Evolutionary conservation across 2,797 vertebrate species (phyloP).

Genomic region (Petrocephalus sullivani): DNA sequence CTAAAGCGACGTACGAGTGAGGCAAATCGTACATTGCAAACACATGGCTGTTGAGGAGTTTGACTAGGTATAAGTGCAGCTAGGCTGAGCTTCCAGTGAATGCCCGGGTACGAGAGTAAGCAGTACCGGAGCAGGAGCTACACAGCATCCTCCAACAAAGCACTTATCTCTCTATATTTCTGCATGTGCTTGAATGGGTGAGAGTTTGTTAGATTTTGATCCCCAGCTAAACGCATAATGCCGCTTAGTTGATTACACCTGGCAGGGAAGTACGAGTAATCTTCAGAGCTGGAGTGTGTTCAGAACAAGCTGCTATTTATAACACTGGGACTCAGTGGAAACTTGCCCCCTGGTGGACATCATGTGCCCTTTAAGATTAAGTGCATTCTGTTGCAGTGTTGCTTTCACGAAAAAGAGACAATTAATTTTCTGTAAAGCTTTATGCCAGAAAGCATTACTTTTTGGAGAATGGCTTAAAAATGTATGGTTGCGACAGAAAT

Average conservation of each 20-base stretch:
- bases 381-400: not conserved
- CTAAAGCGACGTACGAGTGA: not conserved
- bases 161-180: not conserved
- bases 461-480: not conserved
- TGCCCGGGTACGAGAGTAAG: not conserved
- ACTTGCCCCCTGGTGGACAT: conserved; percentile 5
- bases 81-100: not conserved
- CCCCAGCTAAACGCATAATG: conserved; percentile 39
- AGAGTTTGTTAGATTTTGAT: conserved; percentile 34
- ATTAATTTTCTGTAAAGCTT: not conserved
- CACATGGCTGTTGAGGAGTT: not conserved
- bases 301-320: conserved; percentile 29
- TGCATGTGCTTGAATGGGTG: not conserved
- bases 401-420: not conserved
- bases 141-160: not conserved
- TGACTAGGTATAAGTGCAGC: not conserved
- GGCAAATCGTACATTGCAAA: not conserved
- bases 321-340: conserved; percentile 20
- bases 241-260: conserved; percentile 46
- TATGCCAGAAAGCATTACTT: not conserved
- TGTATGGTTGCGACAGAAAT: conserved; percentile 1
- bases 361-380: not conserved
- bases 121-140: not conserved
- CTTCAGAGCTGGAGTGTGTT: conserved; percentile 32
- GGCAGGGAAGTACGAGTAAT: conserved; percentile 50